Conservation (phyloP, 1,140 invertebrate genomes). For the Saccostrea glomerata region DNA sequence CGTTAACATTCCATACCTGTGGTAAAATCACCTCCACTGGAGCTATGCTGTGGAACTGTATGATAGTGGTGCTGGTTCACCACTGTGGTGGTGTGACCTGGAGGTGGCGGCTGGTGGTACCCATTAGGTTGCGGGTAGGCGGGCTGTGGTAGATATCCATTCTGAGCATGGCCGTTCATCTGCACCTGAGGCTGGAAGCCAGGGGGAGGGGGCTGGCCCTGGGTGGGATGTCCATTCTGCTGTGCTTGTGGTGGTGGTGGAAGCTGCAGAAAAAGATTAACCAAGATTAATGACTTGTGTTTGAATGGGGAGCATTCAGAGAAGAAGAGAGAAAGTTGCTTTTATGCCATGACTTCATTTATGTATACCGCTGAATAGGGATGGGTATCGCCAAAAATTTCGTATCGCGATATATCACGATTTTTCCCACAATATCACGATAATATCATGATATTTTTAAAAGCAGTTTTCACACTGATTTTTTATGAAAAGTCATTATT, state of each 20-base stretch:
- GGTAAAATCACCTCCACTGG: constrained; percentile 42
- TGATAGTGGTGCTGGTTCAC: constrained; percentile 33
- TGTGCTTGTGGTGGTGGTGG: constrained; percentile 18
- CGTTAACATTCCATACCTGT: constrained; percentile 19
- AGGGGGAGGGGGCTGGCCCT: constrained; percentile 31
- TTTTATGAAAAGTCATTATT: no score
- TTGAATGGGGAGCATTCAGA: background rate
- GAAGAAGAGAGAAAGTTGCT: no score
- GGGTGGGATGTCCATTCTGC: constrained; percentile 12
- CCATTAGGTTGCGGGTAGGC: constrained; percentile 19
- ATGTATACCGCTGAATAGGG: no score
- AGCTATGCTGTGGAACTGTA: background rate
- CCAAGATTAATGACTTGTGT: background rate
- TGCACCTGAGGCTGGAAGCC: constrained; percentile 30
- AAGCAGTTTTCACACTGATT: no score
- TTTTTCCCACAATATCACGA: no score
- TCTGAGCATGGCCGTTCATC: constrained; percentile 15
- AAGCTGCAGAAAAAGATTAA: background rate
- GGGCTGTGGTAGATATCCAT: constrained; percentile 37
- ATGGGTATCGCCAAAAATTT: no score
- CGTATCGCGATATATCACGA: no score
- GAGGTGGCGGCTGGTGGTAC: background rate
- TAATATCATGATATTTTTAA: no score
- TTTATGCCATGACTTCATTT: no score
- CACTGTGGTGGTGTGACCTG: constrained; percentile 44